phyloP scores from a whole-genome alignment of 1,140 invertebrate species.

The Camponotus floridanus region DNA sequence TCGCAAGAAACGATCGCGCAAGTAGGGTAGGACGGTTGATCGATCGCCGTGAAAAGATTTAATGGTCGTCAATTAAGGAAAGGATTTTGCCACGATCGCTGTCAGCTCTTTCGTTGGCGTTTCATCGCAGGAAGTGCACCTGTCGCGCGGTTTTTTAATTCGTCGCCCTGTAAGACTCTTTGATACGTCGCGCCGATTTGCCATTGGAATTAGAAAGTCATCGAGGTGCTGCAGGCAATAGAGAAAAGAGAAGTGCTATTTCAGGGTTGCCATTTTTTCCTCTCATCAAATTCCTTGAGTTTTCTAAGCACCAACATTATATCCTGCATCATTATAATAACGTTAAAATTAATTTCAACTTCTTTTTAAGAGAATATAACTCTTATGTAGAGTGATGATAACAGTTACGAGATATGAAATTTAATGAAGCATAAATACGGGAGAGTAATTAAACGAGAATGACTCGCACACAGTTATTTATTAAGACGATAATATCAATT shows the following conservation, averaged over 20 bases:
- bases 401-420: constrained; percentile 29
- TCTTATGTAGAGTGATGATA: neutral
- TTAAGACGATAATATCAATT: constrained; percentile 50
- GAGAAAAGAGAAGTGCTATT: constrained; percentile 25
- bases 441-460: constrained; percentile 41
- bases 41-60: constrained; percentile 51
- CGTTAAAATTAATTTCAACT: neutral
- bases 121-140: constrained; percentile 60
- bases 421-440: constrained; percentile 19
- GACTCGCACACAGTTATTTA: constrained; percentile 2
- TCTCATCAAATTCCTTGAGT: constrained; percentile 8
- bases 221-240: constrained; percentile 1
- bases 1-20: constrained; percentile 46
- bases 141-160: constrained; percentile 52
- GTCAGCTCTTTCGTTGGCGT: constrained; percentile 30
- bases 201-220: constrained; percentile 47
- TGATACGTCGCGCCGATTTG: constrained; percentile 30
- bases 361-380: neutral
- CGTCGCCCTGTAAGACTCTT: constrained; percentile 11
- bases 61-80: constrained; percentile 59
- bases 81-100: constrained; percentile 40
- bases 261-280: constrained; percentile 11
- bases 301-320: neutral
- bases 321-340: neutral
- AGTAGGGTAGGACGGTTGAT: constrained; percentile 54